Percentiles rank a stretch among this genome's conserved stretches.
phyloP scores from a whole-genome alignment of 2,797 vertebrate genomes.

The Enteromius trimaculatus region DNA sequence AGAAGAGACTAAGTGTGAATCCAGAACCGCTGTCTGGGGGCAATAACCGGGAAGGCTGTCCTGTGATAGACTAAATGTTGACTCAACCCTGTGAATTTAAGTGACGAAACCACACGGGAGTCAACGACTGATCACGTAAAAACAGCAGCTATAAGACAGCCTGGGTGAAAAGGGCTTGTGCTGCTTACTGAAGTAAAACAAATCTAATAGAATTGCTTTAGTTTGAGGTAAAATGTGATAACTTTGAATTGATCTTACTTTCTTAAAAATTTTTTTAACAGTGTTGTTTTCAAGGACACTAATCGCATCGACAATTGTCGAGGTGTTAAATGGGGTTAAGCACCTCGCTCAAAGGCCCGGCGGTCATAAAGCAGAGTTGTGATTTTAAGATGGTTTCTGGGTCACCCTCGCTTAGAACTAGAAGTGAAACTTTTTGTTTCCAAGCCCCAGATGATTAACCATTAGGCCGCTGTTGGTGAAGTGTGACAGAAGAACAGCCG shows the following conservation, averaged over 20 bases:
- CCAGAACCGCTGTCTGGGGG: background rate
- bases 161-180: background rate
- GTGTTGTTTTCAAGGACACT: background rate
- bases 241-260: no score
- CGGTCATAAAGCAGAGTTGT: background rate
- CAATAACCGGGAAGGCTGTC: background rate
- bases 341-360: constrained; percentile 17
- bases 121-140: background rate
- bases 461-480: background rate
- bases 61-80: background rate
- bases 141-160: background rate
- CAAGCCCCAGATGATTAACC: background rate
- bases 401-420: background rate
- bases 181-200: background rate
- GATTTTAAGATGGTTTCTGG: background rate
- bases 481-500: background rate
- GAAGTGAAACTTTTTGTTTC: constrained; percentile 4
- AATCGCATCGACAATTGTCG: background rate
- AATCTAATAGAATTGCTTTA: constrained; percentile 11
- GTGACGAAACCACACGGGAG: background rate
- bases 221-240: constrained; percentile 7
- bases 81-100: background rate
- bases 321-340: constrained; percentile 37
- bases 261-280: background rate
- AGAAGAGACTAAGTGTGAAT: background rate